A percentile compares a stretch with the other conserved stretches of the same genome.
Conservation (phyloP, 2,888 invertebrate genomes). For the Drosophila pseudotakahashii region DNA sequence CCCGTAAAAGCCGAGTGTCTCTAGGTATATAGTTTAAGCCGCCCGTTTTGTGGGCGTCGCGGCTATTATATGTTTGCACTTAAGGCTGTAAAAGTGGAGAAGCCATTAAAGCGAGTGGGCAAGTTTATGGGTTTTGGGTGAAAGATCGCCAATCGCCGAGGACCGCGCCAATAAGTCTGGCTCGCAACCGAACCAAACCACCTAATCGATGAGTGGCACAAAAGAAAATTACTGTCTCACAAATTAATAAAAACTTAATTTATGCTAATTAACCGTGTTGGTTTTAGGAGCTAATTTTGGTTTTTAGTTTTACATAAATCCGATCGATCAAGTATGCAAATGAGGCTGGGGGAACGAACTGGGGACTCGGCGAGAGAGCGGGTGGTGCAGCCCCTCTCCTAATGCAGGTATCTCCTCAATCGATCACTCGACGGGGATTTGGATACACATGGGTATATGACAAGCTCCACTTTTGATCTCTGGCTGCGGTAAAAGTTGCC, state of each 20-base stretch:
- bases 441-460: constrained; percentile 14
- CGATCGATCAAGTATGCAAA: constrained; percentile 67
- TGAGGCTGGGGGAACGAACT: constrained; percentile 24
- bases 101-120: constrained; percentile 59
- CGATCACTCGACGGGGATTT: constrained; percentile 30
- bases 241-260: constrained; percentile 77
- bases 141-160: constrained; percentile 54
- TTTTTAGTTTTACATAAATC: constrained; percentile 60
- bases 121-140: constrained; percentile 48
- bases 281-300: constrained; percentile 46
- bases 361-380: not conserved
- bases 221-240: constrained; percentile 72
- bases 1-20: constrained; percentile 29
- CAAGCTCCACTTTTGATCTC: constrained; percentile 27
- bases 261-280: constrained; percentile 68
- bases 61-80: constrained; percentile 39
- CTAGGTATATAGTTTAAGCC: constrained; percentile 30
- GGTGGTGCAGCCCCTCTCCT: constrained; percentile 15
- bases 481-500: constrained; percentile 43
- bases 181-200: constrained; percentile 14
- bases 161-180: constrained; percentile 74
- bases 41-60: constrained; percentile 52
- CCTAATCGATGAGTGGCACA: constrained; percentile 35
- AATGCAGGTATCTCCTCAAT: constrained; percentile 33
- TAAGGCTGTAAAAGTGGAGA: constrained; percentile 55